Evolutionary conservation across 2,888 invertebrate species (phyloP), one percentile per base, ranked within the genome.

Genomic region (Mellilla xanthometata): DNA sequence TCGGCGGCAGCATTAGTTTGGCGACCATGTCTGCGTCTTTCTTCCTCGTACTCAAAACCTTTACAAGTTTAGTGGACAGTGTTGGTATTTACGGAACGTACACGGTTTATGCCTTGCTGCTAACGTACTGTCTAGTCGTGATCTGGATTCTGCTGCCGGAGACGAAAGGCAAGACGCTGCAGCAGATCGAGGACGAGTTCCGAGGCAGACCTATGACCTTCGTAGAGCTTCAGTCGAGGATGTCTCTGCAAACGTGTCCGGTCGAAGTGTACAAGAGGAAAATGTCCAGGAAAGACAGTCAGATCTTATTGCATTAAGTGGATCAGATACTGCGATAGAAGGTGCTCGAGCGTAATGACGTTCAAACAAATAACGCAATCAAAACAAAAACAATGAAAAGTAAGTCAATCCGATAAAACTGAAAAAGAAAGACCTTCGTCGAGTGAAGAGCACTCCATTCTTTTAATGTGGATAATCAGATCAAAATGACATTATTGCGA

Each of bases 151-250:
- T 90, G 31, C 67, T 94, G 32, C 94, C 94, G 0, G 93, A 94
- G 71, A 94, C 94, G 0, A 92, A 91, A 54, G 92, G 92, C 1
- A 92, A 90, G 56, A 92, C 93, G 0, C 72, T 94, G 39, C 85
- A 92, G 47, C 91, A 94, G 66, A 94, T 94, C 32, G 93, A 93
- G 54, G 91, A 91, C 8, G 76, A 79, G 44, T 91, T 91, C 44
- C 71, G 80, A 52, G 84, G 81, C 0, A 60, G 71, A 19, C 72
- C 75, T 1, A 50, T 74, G 43, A 68, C 58, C 7, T 56, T 63
- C 2, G 64, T 63, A 13, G 76, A 81, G 53, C 53, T 71, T 2
- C 72, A 75, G 45, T 70, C 68, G 6, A 73, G 58, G 40, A 67
- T 68, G 45, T 68, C 76, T 0, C 54, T 81, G 49, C 67, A 75